Percentiles rank a stretch among this genome's conserved stretches.
These are phyloP conservation scores for Tenebrosternarchus preto DNA, from an alignment of 2,113 vertebrate species.

Conservation along the genomic window DNA sequence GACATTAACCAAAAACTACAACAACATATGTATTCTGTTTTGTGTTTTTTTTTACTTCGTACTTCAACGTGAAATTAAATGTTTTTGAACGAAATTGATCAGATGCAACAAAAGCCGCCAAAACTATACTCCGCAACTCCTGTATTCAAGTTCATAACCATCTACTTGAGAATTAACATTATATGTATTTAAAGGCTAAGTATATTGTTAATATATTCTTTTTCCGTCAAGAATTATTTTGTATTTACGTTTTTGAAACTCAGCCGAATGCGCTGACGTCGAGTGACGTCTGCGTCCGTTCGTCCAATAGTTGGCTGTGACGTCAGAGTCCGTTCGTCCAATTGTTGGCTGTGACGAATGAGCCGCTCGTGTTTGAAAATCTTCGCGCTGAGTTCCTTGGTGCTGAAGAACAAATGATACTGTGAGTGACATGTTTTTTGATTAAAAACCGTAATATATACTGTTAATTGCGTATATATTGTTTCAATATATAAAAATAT, in stretches of 20 bases:
- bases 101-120: too few relatives aligned
- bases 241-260: not conserved
- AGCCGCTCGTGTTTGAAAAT: conserved; percentile 72
- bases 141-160: too few relatives aligned
- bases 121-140: too few relatives aligned
- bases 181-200: too few relatives aligned
- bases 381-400: conserved; percentile 60
- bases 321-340: conserved; percentile 46
- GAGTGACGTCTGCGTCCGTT: not conserved
- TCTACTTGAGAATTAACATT: too few relatives aligned
- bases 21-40: too few relatives aligned
- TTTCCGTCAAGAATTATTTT: not conserved
- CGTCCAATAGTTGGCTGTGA: not conserved
- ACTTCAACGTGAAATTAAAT: too few relatives aligned
- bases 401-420: not conserved
- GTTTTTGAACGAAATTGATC: too few relatives aligned
- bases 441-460: not conserved
- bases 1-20: too few relatives aligned
- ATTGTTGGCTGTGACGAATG: conserved; percentile 59
- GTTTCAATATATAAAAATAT: not conserved
- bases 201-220: not conserved
- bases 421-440: not conserved
- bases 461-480: not conserved
- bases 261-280: conserved; percentile 46
- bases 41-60: too few relatives aligned